These are phyloP conservation scores for Hydrozoanthus tunicans DNA, from an alignment of 64 coral and sea anemone species.

Conservation along the genomic window DNA sequence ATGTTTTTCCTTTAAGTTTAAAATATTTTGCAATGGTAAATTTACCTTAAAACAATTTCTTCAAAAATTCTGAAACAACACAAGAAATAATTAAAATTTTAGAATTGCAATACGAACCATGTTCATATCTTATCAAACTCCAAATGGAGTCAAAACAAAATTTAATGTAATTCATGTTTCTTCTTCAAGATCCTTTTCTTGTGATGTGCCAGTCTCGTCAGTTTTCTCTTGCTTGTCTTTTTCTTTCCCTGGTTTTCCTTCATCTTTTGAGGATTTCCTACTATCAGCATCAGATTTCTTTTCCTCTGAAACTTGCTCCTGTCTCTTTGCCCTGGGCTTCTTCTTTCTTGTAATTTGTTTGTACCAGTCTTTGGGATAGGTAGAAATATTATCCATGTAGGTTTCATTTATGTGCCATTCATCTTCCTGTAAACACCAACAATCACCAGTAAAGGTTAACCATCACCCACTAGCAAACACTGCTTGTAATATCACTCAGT, in stretches of 20 bases:
- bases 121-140: constrained; percentile 36
- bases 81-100: constrained; percentile 30
- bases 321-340: constrained; percentile 38
- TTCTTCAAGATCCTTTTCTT: constrained; percentile 59
- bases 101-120: constrained; percentile 12
- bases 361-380: constrained; percentile 94
- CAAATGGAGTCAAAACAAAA: neutral
- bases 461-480: neutral
- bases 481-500: too few relatives aligned
- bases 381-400: constrained; percentile 99
- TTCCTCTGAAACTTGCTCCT: constrained; percentile 1
- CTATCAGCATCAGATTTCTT: constrained; percentile 35
- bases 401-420: constrained; percentile 94
- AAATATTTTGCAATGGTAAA: neutral
- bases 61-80: constrained; percentile 40
- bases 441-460: neutral
- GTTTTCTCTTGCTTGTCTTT: constrained; percentile 33
- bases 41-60: constrained; percentile 23
- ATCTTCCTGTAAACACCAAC: constrained; percentile 75
- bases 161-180: constrained; percentile 41
- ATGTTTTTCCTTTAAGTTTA: constrained; percentile 31
- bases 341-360: constrained; percentile 78
- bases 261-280: constrained; percentile 59
- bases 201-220: neutral
- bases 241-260: constrained; percentile 1